phyloP scores from a whole-genome alignment of 2,113 vertebrate species.

The Toxostoma redivivum region DNA sequence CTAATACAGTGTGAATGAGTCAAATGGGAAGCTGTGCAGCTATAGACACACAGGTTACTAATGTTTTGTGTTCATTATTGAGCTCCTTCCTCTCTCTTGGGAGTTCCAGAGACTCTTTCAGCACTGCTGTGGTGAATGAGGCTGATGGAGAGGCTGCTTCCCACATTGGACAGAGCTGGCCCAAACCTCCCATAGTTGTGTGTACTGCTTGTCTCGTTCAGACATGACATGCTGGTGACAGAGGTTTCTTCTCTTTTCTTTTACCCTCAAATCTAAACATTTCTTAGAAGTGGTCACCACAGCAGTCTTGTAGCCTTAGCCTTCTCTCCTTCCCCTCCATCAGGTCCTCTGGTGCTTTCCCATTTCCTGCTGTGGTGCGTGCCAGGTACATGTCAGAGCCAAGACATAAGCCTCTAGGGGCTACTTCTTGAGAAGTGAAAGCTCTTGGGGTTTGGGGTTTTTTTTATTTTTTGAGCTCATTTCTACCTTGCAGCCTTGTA shows the following conservation, averaged over 20 bases:
- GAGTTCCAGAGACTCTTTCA: neutral
- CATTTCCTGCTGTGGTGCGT: neutral
- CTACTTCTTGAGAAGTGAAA: neutral
- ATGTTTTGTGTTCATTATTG: neutral
- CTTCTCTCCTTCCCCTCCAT: neutral
- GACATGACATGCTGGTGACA: neutral
- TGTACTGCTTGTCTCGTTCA: neutral
- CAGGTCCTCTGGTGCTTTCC: neutral
- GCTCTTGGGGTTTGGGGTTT: neutral
- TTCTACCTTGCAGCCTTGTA: neutral
- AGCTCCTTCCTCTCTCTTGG: neutral
- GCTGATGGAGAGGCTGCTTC: neutral
- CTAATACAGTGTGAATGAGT: constrained; percentile 30
- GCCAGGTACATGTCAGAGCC: neutral
- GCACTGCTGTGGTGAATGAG: neutral
- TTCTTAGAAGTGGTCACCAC: neutral
- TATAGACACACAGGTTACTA: neutral
- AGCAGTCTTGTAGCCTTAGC: neutral
- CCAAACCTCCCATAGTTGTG: neutral
- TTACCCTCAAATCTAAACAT: neutral
- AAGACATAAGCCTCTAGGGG: accelerated
- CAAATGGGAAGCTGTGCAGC: neutral
- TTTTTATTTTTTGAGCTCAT: neutral
- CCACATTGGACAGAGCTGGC: neutral
- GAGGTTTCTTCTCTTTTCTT: neutral